phyloP scores from a whole-genome alignment of 2,797 vertebrate genomes.

The Otus scops region DNA sequence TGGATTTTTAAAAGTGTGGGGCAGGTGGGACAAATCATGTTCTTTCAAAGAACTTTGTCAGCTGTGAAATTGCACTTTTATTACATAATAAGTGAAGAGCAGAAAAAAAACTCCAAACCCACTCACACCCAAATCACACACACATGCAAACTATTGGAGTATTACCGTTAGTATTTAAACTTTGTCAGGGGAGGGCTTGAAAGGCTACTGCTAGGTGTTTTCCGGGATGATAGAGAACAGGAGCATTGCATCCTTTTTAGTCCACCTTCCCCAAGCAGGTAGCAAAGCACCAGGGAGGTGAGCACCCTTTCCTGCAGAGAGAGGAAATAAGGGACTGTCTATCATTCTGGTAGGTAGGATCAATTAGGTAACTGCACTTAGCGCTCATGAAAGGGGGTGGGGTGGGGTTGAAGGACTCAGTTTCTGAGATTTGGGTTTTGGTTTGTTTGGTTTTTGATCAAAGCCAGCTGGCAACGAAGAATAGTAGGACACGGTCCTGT shows the following conservation, averaged over 20 bases:
- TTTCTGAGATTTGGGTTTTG: not conserved
- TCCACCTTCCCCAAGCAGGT: accelerated
- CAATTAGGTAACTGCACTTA: accelerated
- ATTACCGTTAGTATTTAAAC: not conserved
- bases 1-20: not conserved
- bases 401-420: accelerated
- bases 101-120: accelerated
- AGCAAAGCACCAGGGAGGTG: accelerated
- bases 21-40: not conserved
- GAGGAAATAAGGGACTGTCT: accelerated
- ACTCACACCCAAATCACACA: not conserved
- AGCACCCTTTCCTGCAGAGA: accelerated
- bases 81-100: accelerated
- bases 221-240: accelerated
- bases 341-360: accelerated
- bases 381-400: accelerated
- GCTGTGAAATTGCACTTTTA: not conserved
- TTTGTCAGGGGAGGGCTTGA: accelerated
- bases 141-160: not conserved
- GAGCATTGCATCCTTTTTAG: accelerated
- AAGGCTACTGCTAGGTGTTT: accelerated
- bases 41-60: not conserved
- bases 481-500: accelerated
- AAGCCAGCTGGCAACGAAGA: accelerated
- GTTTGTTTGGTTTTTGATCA: not conserved